Evolutionary conservation across 2,113 vertebrate genomes (phyloP).

Genomic region (Oxyura jamaicensis): DNA sequence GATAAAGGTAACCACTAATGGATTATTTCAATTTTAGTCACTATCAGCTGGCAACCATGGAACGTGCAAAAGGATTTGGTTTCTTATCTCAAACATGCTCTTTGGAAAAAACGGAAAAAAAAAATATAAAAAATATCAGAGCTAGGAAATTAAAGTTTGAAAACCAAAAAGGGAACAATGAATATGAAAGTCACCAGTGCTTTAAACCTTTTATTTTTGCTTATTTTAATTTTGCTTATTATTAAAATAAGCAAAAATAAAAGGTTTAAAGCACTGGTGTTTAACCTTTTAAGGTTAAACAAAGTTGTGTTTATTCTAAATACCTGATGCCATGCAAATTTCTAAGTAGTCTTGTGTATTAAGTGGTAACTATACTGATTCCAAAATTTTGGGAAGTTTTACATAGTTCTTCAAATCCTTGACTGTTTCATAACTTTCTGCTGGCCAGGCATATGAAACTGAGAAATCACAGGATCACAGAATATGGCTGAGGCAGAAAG

Average conservation of each 20-base stretch:
- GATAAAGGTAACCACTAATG: not conserved
- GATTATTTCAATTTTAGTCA: not conserved
- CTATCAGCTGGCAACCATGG: not conserved
- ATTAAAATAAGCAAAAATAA: no score
- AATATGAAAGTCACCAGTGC: not conserved
- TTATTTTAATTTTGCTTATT: no score
- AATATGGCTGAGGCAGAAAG: not conserved
- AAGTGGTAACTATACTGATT: not conserved
- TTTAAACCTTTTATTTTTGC: not conserved
- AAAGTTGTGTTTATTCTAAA: not conserved
- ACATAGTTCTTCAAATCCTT: not conserved
- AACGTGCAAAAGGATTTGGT: not conserved
- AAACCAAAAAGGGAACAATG: not conserved
- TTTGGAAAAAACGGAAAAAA: not conserved
- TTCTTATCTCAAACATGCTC: not conserved
- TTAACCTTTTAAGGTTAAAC: not conserved
- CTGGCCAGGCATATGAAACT: not conserved
- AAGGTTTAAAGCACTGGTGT: no score
- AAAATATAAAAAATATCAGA: not conserved
- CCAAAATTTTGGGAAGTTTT: not conserved
- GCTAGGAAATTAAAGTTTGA: not conserved
- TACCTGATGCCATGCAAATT: not conserved
- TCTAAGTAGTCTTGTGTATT: not conserved
- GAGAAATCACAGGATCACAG: not conserved
- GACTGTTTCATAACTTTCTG: not conserved